Evolutionary conservation across 2,797 vertebrate genomes (phyloP), one percentile per base, ranked within the genome.

Genomic region (Pseudochirops corinnae): DNA sequence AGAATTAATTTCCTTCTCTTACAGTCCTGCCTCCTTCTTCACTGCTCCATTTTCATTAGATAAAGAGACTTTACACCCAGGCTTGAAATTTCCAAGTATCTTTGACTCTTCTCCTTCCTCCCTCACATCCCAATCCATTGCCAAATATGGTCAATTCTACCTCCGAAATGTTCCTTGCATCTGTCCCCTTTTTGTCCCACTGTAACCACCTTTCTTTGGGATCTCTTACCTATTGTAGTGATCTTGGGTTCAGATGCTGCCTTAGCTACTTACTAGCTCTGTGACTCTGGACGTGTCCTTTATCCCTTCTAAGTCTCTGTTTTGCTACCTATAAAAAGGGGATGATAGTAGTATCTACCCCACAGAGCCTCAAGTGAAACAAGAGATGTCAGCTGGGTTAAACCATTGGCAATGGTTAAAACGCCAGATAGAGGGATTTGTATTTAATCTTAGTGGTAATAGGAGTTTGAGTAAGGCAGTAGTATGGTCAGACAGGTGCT

Each of bases 31-130:
- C 1, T 53, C 31, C 46, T 90, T 55, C 58, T 92, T 96, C 7
- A 39, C 90, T 92, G 3, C 33, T 13, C 24, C 7, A 57, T 28
- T 26, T 90, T 67, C 56, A 62, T 90, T 55, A 55, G 67, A 58
- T 39, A 53, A 67, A 31, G 39, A 46, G 29, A 50, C 39, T 87
- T 58, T 82, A 33, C n/a, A 56, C 31, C 50, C 28, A 87, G 58
- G 74, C 50, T 55, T 55, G 28, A n/a, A 92, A 18, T 29, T 56
- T 82, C 55, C 6, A 57, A 0, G 91, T 46, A 52, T 91, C 90
- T 67, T 95, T 58, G 26, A 91, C 39, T 87, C 53, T 62, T 93
- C 91, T 91, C 18, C 57, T 87, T 94, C 24, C 39, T 93, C 52
- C 3, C 29, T 21, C 33, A 29, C n/a, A 95, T 92, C 91, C 92